Conservation (phyloP, 2,113 vertebrate genomes). For the Eonycteris spelaea region DNA sequence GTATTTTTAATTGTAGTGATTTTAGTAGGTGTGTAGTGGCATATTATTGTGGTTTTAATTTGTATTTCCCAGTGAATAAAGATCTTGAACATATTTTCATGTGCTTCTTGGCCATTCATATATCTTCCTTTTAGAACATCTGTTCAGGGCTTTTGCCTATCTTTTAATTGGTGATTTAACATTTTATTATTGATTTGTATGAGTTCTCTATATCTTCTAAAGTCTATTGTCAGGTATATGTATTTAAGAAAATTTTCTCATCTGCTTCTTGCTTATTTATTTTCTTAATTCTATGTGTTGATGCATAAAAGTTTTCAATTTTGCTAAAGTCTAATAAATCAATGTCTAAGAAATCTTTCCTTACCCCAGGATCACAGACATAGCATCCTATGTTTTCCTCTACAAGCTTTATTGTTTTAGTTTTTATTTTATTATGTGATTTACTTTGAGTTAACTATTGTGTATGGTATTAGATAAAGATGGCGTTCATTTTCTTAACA, state of each 20-base stretch:
- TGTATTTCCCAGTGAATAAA: background rate
- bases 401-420: background rate
- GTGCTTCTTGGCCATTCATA: background rate
- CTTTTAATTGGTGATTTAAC: background rate
- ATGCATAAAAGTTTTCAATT: background rate
- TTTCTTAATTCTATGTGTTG: conserved; percentile 12
- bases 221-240: background rate
- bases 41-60: background rate
- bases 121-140: background rate
- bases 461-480: background rate
- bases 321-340: background rate
- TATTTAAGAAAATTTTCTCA: background rate
- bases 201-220: background rate
- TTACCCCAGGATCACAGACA: background rate
- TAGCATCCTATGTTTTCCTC: background rate
- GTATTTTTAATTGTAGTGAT: background rate
- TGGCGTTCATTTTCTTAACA: background rate
- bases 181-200: conserved; percentile 11
- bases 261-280: background rate
- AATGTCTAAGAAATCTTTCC: background rate
- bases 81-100: background rate
- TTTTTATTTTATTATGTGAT: conserved; percentile 19
- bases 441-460: background rate
- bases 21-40: background rate
- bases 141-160: background rate